These are phyloP conservation scores for Bagarius yarrelli DNA, from an alignment of 2,113 vertebrate species.

Conservation along the genomic window DNA sequence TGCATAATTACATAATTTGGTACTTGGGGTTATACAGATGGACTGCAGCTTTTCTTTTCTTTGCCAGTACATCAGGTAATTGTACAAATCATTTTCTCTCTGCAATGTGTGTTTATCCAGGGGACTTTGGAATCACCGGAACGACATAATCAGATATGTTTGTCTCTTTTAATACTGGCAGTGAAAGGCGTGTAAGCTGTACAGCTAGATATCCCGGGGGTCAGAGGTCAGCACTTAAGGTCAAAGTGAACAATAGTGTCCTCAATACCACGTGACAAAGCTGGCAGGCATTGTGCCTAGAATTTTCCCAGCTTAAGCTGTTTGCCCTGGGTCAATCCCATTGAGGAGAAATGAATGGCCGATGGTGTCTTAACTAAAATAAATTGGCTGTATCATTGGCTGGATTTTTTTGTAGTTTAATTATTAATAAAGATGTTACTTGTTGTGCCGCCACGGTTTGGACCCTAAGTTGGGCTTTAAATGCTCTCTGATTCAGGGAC, in stretches of 20 bases:
- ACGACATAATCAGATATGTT: neutral
- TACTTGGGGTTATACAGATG: neutral
- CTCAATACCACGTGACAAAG: conserved; percentile 46
- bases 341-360: conserved; percentile 39
- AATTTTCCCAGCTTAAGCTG: conserved; percentile 55
- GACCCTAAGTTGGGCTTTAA: no score
- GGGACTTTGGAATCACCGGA: neutral
- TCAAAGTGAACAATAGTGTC: conserved; percentile 55
- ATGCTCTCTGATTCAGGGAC: no score
- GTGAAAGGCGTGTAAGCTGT: neutral
- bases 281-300: conserved; percentile 57
- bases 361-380: conserved; percentile 7
- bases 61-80: neutral
- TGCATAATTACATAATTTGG: neutral
- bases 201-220: conserved; percentile 40
- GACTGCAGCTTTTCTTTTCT: neutral
- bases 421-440: neutral
- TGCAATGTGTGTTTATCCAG: neutral
- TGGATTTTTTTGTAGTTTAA: no score
- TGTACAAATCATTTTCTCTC: neutral
- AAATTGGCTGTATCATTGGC: neutral
- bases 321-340: conserved; percentile 57
- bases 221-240: conserved; percentile 28
- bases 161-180: conserved; percentile 15
- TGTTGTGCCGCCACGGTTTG: neutral